Evolutionary conservation across 2,113 vertebrate species (phyloP).

Genomic region (Carassius gibelio): DNA sequence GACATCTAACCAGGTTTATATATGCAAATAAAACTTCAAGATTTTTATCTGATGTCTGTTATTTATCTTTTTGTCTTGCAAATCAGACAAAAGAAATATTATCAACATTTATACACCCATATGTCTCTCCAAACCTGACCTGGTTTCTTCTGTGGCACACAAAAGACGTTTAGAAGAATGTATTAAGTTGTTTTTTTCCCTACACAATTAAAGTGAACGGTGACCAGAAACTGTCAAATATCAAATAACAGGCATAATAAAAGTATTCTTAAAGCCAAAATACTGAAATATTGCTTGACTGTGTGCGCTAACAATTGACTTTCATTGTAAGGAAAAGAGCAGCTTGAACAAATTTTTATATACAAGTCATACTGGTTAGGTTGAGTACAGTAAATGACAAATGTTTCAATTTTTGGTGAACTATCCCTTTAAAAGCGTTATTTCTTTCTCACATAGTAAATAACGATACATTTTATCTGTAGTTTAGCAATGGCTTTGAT

Average conservation of each 20-base stretch:
- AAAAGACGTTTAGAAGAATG: not conserved
- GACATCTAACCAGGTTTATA: slow-evolving; percentile 91
- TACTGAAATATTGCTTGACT: not conserved
- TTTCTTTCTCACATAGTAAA: not conserved
- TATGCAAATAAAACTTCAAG: slow-evolving; percentile 92
- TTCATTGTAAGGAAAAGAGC: not conserved
- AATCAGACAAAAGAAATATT: not conserved
- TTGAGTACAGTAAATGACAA: no score
- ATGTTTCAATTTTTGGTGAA: not conserved
- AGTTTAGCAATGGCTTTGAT: slow-evolving; percentile 43
- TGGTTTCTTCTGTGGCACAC: not conserved
- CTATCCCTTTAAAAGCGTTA: not conserved
- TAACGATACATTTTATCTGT: not conserved
- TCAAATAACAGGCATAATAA: not conserved
- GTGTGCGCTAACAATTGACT: not conserved
- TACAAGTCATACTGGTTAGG: no score
- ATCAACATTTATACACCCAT: no score
- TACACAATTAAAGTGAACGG: not conserved
- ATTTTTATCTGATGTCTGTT: slow-evolving; percentile 76
- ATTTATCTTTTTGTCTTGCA: not conserved
- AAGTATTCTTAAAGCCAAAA: not conserved
- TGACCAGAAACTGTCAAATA: not conserved
- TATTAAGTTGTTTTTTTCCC: not conserved
- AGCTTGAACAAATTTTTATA: not conserved
- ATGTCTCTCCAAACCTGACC: no score